These are phyloP conservation scores for Solenodon paradoxus DNA, from an alignment of 2,113 vertebrate species.

Conservation along the genomic window DNA sequence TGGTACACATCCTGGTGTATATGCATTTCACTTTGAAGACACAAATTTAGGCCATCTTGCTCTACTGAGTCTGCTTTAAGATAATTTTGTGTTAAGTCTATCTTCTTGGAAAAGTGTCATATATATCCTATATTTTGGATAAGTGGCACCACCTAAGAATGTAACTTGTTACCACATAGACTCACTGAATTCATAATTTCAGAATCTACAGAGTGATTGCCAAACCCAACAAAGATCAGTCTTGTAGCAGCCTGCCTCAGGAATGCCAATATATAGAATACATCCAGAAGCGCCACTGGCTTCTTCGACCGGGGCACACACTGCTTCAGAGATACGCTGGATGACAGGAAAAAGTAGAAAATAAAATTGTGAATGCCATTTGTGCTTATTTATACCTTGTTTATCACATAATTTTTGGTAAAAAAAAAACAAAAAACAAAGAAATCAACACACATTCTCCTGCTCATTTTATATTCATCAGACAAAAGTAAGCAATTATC, in stretches of 20 bases:
- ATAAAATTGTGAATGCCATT: not conserved
- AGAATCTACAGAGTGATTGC: not conserved
- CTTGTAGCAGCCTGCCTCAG: accelerated
- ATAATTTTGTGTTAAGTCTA: not conserved
- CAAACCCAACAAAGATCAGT: not conserved
- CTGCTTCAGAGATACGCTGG: not conserved
- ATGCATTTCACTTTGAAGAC: no score
- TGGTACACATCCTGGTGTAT: no score
- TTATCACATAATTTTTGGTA: not conserved
- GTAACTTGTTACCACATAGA: not conserved
- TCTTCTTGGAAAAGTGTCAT: not conserved
- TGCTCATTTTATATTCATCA: not conserved
- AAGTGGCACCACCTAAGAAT: not conserved
- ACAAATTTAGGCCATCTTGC: no score
- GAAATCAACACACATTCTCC: not conserved
- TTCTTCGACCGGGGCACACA: not conserved
- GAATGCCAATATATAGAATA: not conserved
- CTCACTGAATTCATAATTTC: not conserved
- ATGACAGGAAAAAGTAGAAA: not conserved
- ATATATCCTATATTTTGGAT: not conserved
- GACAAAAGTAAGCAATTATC: not conserved
- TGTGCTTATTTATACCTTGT: not conserved
- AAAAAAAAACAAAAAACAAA: no score
- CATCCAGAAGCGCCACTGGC: not conserved
- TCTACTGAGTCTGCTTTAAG: not conserved